Evolutionary conservation across 2,113 vertebrate genomes (phyloP).

Genomic region (Tyto alba): DNA sequence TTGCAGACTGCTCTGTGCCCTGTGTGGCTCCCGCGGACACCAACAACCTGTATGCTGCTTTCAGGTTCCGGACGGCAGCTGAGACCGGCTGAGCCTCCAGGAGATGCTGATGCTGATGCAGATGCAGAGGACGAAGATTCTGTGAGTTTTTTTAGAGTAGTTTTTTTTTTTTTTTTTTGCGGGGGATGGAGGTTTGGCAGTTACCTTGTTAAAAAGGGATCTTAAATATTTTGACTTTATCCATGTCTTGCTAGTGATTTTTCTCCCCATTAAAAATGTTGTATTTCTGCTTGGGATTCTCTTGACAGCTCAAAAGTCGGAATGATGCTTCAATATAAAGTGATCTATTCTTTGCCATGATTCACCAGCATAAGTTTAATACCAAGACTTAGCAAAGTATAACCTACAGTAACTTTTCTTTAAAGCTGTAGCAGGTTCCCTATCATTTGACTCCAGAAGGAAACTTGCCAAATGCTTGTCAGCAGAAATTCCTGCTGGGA

Average conservation of each 20-base stretch:
- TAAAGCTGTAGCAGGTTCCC: background rate
- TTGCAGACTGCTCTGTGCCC: background rate
- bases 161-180: no score
- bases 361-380: background rate
- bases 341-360: background rate
- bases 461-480: background rate
- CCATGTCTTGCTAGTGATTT: background rate
- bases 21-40: no score
- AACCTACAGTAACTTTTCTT: background rate
- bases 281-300: background rate
- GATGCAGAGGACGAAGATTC: conserved; percentile 64
- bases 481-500: background rate
- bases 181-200: background rate
- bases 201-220: background rate
- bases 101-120: conserved; percentile 36
- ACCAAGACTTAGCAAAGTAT: background rate
- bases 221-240: background rate
- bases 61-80: conserved; percentile 70
- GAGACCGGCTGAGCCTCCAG: conserved; percentile 41
- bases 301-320: background rate
- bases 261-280: background rate
- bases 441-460: background rate
- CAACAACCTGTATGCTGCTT: background rate
- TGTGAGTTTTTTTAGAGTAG: conserved; percentile 45
- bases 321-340: background rate